phyloP scores from a whole-genome alignment of 2,113 vertebrate species.

The Pomatostomus ruficeps region DNA sequence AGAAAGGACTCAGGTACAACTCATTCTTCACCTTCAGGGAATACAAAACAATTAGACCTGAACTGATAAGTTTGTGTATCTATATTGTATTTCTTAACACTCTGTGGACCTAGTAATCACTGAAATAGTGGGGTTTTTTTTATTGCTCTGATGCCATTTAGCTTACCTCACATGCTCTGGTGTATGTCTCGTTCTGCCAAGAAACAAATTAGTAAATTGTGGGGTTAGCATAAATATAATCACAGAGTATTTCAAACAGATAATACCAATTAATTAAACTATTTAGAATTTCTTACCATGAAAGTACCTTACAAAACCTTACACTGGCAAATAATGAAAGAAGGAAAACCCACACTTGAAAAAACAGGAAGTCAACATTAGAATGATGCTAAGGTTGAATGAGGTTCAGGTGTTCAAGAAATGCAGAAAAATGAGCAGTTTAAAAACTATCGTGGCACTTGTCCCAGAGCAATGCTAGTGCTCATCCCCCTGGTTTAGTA shows the following conservation, averaged over 20 bases:
- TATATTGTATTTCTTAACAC: neutral
- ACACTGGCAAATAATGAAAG: neutral
- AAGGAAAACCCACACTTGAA: neutral
- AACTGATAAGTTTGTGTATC: neutral
- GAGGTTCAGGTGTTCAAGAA: neutral
- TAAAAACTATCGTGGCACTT: neutral
- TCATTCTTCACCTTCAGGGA: neutral
- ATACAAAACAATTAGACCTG: neutral
- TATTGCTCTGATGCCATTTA: neutral
- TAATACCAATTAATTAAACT: neutral
- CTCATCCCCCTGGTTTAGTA: neutral
- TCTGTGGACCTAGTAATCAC: neutral
- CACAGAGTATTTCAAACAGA: neutral
- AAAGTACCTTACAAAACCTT: neutral
- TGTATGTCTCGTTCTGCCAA: slow-evolving; percentile 58
- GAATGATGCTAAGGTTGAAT: neutral
- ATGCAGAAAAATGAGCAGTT: neutral
- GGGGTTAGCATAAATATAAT: neutral
- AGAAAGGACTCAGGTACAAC: neutral
- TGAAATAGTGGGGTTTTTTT: neutral
- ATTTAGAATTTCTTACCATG: neutral
- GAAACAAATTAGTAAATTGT: neutral
- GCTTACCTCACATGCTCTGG: slow-evolving; percentile 64
- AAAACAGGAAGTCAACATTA: neutral
- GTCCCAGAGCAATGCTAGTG: neutral